Conservation (phyloP, 1,140 invertebrate species). For the Drosophila tristis region DNA sequence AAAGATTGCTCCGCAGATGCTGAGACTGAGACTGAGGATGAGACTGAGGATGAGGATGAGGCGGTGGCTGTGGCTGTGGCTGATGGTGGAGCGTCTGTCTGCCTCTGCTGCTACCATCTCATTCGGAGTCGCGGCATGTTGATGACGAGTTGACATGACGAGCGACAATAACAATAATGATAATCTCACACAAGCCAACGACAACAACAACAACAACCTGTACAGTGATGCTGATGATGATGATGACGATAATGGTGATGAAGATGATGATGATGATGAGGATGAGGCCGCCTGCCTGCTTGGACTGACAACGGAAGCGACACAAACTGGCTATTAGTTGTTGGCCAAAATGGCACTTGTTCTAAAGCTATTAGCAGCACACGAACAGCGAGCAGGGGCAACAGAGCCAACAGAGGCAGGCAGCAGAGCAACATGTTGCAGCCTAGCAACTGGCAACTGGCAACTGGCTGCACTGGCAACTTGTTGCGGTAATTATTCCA, state of each 20-base stretch:
- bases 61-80: slow-evolving; percentile 26
- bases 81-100: background rate
- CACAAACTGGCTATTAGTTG: slow-evolving; percentile 82
- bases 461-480: slow-evolving; percentile 54
- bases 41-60: background rate
- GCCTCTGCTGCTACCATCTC: slow-evolving; percentile 6
- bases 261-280: slow-evolving; percentile 32
- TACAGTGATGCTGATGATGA: slow-evolving; percentile 21
- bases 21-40: slow-evolving; percentile 17
- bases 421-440: slow-evolving; percentile 19
- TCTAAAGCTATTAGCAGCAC: slow-evolving; percentile 81
- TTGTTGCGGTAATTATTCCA: slow-evolving; percentile 78
- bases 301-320: slow-evolving; percentile 76
- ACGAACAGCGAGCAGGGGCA: slow-evolving; percentile 55
- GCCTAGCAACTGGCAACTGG: slow-evolving; percentile 33
- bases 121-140: slow-evolving; percentile 59
- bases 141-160: slow-evolving; percentile 82
- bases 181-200: slow-evolving; percentile 62
- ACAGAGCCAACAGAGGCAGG: slow-evolving; percentile 17
- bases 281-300: slow-evolving; percentile 23
- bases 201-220: too few relatives aligned
- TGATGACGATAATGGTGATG: slow-evolving; percentile 41
- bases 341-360: slow-evolving; percentile 81
- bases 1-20: slow-evolving; percentile 70
- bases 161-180: slow-evolving; percentile 83